Conservation (phyloP, 1,140 invertebrate genomes). For the Aricia agestis region DNA sequence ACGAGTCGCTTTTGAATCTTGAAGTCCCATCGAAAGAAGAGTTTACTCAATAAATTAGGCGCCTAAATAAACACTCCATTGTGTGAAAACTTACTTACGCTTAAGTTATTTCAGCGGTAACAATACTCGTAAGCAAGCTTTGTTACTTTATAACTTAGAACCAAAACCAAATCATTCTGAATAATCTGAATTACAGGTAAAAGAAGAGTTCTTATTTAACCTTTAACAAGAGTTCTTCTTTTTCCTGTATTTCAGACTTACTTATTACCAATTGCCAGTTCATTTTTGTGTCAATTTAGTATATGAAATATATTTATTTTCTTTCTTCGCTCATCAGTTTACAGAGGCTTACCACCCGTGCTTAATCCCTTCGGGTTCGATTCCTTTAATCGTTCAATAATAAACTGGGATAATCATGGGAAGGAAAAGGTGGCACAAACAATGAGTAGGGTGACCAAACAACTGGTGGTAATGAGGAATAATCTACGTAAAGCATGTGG, state of each 20-base stretch:
- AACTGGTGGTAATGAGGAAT: slow-evolving; percentile 37
- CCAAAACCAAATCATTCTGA: too few species aligned
- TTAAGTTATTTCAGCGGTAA: neutral
- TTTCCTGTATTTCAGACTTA: too few species aligned
- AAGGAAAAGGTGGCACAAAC: slow-evolving; percentile 18
- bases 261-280: too few species aligned
- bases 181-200: too few species aligned
- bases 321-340: too few species aligned
- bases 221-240: too few species aligned
- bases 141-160: too few species aligned
- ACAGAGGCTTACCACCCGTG: too few species aligned
- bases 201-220: too few species aligned
- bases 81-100: neutral
- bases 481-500: slow-evolving; percentile 47
- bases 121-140: neutral
- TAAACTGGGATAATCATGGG: neutral
- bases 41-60: slow-evolving; percentile 16
- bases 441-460: slow-evolving; percentile 29
- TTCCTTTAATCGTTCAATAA: neutral
- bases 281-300: too few species aligned
- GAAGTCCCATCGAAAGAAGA: slow-evolving; percentile 15
- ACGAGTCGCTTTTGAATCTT: slow-evolving; percentile 15
- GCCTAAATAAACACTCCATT: slow-evolving; percentile 25
- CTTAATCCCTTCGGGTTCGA: neutral
- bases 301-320: too few species aligned